Percentiles rank a stretch among this genome's conserved stretches.
Conservation (phyloP, 2,797 vertebrate genomes). For the Lepidocolaptes lacrymiger region DNA sequence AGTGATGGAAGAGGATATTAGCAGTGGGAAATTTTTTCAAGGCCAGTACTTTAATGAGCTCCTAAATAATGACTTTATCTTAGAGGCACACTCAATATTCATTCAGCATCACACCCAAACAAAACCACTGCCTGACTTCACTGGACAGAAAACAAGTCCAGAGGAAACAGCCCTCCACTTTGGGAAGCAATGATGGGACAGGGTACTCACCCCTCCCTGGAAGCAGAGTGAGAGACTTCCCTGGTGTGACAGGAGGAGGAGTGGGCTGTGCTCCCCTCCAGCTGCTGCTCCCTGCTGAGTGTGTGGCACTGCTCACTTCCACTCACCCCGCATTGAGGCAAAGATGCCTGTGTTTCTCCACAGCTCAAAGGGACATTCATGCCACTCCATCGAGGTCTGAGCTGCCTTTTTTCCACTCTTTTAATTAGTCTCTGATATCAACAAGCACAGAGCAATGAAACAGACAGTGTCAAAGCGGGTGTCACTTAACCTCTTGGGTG, state of each 20-base stretch:
- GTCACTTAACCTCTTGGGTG: neutral
- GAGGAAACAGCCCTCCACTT: neutral
- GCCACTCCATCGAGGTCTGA: accelerated
- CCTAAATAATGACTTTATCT: conserved; percentile 70
- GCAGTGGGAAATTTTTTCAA: conserved; percentile 52
- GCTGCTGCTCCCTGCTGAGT: neutral
- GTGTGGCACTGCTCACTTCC: neutral
- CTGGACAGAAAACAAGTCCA: neutral
- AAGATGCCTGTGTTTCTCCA: accelerated
- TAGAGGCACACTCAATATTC: conserved; percentile 40
- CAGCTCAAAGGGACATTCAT: neutral
- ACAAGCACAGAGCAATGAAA: neutral
- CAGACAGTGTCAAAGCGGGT: neutral
- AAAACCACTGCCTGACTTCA: neutral
- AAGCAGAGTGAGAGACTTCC: neutral
- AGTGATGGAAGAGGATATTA: conserved; percentile 71
- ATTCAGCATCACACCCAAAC: neutral
- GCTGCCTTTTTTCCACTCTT: neutral
- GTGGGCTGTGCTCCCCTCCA: accelerated
- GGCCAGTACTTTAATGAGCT: conserved; percentile 62
- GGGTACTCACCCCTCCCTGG: accelerated
- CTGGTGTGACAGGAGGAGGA: accelerated
- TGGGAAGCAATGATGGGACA: neutral
- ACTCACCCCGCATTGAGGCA: neutral
- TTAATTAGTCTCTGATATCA: neutral